phyloP scores from a whole-genome alignment of 2,888 invertebrate genomes.

The Plusia festucae region DNA sequence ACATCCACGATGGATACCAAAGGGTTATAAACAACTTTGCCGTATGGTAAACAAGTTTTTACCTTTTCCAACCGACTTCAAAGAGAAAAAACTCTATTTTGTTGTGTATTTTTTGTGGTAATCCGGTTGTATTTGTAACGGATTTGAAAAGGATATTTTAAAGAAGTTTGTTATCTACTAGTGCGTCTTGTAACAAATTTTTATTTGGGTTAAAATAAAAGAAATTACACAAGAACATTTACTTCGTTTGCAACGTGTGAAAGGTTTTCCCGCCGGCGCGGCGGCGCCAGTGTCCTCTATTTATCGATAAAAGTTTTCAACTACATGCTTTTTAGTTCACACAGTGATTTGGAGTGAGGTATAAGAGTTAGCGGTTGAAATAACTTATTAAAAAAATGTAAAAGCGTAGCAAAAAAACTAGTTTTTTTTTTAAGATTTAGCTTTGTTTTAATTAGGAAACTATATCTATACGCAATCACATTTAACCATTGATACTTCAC shows the following conservation, averaged over 20 bases:
- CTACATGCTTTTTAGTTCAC: constrained; percentile 64
- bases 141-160: too few species aligned
- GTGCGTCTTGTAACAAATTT: too few species aligned
- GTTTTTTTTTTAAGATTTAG: too few species aligned
- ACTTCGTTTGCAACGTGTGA: too few species aligned
- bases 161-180: not conserved
- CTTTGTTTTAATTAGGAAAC: too few species aligned
- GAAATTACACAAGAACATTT: not conserved
- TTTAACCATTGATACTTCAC: too few species aligned
- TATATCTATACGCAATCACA: too few species aligned
- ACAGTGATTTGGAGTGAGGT: constrained; percentile 30
- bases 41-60: constrained; percentile 3
- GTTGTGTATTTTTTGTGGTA: not conserved
- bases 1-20: constrained; percentile 8
- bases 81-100: constrained; percentile 1
- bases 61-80: not conserved
- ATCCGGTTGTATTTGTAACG: not conserved
- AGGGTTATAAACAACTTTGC: not conserved
- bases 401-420: too few species aligned
- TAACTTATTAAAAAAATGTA: too few species aligned
- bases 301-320: constrained; percentile 69
- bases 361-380: constrained; percentile 19
- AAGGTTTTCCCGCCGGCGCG: constrained; percentile 43
- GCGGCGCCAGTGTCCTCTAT: constrained; percentile 50
- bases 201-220: not conserved